Conservation (phyloP, 2,888 invertebrate species). For the Pristionchus fissidentatus region DNA sequence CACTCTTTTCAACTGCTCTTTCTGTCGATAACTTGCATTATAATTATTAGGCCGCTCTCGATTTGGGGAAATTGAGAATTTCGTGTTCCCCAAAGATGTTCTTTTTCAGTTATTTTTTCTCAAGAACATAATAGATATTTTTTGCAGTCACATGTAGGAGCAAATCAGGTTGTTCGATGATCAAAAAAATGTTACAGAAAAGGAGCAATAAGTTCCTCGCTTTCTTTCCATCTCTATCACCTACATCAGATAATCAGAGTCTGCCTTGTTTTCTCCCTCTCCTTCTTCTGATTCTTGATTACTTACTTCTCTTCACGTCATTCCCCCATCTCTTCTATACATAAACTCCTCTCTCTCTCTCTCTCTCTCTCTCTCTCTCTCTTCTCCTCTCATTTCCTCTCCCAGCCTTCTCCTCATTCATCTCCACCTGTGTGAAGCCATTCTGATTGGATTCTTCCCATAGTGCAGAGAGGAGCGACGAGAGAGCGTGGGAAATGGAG, state of each 20-base stretch:
- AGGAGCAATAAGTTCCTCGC: too few species aligned
- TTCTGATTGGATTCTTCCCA: conserved; percentile 20
- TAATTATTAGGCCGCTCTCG: too few species aligned
- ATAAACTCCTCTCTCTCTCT: conserved; percentile 10
- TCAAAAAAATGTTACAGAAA: too few species aligned
- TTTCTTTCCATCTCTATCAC: conserved; percentile 35
- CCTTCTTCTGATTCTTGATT: not conserved
- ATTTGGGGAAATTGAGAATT: too few species aligned
- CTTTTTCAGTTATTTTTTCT: too few species aligned
- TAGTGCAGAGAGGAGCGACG: too few species aligned
- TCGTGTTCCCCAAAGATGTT: too few species aligned
- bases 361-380: not conserved
- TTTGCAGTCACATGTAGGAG: too few species aligned
- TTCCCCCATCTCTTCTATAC: conserved; percentile 14
- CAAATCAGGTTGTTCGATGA: too few species aligned
- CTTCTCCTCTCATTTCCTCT: not conserved
- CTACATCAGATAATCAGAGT: not conserved
- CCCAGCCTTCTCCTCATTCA: not conserved
- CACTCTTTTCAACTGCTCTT: conserved; percentile 41
- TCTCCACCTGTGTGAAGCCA: conserved; percentile 1
- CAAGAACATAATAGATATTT: too few species aligned
- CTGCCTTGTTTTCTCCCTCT: conserved; percentile 44
- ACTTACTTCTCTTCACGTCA: conserved; percentile 24
- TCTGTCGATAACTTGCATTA: not conserved
- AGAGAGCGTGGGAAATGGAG: not conserved